phyloP scores from a whole-genome alignment of 2,113 vertebrate species.

The Dinomys branickii region DNA sequence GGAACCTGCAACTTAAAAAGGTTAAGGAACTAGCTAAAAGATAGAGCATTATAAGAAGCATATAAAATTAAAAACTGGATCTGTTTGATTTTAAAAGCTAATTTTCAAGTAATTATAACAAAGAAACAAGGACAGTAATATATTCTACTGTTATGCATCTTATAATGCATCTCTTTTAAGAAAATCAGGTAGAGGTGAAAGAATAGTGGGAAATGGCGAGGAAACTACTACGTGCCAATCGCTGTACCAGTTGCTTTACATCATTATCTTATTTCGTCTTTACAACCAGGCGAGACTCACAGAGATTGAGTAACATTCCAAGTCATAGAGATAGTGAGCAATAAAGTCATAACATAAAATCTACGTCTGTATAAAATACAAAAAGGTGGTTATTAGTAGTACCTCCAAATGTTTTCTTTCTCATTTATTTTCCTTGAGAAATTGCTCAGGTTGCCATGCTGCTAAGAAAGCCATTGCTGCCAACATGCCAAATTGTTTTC shows the following conservation, averaged over 20 bases:
- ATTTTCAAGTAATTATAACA: background rate
- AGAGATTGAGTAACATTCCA: background rate
- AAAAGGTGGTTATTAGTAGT: background rate
- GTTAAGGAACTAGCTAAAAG: background rate
- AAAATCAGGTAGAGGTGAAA: background rate
- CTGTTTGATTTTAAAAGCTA: background rate
- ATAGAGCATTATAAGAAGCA: background rate
- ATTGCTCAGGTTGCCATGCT: background rate
- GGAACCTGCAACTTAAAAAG: background rate
- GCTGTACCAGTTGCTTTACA: background rate
- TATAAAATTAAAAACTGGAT: background rate
- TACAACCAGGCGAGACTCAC: background rate
- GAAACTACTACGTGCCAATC: background rate
- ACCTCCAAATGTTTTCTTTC: background rate
- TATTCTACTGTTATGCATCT: background rate
- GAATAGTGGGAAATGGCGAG: background rate
- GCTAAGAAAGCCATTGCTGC: background rate
- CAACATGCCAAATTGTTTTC: background rate
- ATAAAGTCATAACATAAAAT: background rate
- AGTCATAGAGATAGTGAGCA: background rate
- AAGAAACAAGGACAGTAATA: background rate
- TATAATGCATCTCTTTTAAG: background rate
- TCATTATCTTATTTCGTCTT: constrained; percentile 11
- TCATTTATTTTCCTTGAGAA: background rate
- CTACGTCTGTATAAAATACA: background rate